These are phyloP conservation scores for Saxidomus purpurata DNA, from an alignment of 1,140 invertebrate species.

Conservation along the genomic window DNA sequence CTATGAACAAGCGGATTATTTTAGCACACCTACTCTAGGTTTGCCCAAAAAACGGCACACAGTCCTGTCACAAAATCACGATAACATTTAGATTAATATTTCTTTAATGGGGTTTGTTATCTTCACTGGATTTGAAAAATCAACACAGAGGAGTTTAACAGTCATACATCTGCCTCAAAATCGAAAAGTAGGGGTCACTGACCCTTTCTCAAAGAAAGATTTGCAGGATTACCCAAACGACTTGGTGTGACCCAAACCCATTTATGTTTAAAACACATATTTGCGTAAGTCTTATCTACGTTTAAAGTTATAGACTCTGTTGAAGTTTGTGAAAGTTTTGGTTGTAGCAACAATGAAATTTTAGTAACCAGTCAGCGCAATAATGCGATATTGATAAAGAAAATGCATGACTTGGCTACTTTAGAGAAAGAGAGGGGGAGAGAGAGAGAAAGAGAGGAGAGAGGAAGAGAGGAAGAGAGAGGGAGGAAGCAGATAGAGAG, in stretches of 20 bases:
- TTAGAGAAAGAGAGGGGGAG: too few relatives aligned
- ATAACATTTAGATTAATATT: conserved; percentile 37
- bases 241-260: conserved; percentile 4
- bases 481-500: too few relatives aligned
- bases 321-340: neutral
- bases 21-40: neutral
- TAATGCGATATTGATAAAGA: neutral
- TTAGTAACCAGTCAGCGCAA: neutral
- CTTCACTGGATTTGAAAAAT: conserved; percentile 39
- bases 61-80: neutral
- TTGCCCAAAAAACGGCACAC: neutral
- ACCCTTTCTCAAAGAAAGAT: conserved; percentile 18
- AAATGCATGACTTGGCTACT: neutral
- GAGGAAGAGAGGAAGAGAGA: too few relatives aligned
- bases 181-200: conserved; percentile 13
- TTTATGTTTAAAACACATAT: conserved; percentile 24
- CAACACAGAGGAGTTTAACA: neutral
- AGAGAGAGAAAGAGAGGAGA: too few relatives aligned
- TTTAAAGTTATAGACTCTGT: conserved; percentile 26
- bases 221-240: conserved; percentile 32
- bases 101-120: conserved; percentile 39
- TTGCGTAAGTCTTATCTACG: neutral
- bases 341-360: conserved; percentile 21
- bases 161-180: neutral
- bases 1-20: neutral